Conservation (phyloP, 23 tunicate species). For the Oikopleura dioica region DNA sequence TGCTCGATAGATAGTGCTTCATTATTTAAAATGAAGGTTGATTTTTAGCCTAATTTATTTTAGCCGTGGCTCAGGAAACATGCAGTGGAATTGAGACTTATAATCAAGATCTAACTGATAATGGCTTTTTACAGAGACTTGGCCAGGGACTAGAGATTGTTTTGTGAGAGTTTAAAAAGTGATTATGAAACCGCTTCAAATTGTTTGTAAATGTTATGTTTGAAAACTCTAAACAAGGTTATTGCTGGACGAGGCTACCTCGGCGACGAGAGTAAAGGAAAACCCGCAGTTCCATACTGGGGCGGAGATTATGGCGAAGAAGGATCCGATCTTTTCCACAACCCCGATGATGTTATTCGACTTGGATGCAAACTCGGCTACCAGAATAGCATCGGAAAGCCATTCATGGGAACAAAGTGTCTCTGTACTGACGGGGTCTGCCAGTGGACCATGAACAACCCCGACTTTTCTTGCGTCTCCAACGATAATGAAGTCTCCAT, state of each 20-base stretch:
- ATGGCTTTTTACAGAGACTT: not conserved
- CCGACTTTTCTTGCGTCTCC: conserved; percentile 6
- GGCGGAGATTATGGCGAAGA: not conserved
- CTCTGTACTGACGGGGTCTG: not conserved
- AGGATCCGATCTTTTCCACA: not conserved
- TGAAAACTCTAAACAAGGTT: no score
- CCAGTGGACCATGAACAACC: not conserved
- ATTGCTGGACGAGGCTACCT: not conserved
- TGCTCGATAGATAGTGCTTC: no score
- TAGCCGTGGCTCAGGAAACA: no score
- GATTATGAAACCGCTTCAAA: no score
- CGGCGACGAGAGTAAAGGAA: not conserved
- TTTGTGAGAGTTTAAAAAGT: not conserved
- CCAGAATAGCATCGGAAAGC: not conserved
- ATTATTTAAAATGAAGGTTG: no score
- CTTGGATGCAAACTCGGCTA: not conserved
- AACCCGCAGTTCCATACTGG: not conserved
- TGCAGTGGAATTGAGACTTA: not conserved
- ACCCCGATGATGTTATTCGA: not conserved
- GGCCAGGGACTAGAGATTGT: not conserved
- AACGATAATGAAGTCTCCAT: not conserved
- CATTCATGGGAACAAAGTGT: not conserved
- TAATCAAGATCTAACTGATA: not conserved
- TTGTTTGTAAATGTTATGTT: no score
- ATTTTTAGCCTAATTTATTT: no score